Percentiles rank a stretch among this genome's conserved stretches.
These are phyloP conservation scores for Herpetotheres cachinnans DNA, from an alignment of 2,113 vertebrate genomes.

Conservation along the genomic window DNA sequence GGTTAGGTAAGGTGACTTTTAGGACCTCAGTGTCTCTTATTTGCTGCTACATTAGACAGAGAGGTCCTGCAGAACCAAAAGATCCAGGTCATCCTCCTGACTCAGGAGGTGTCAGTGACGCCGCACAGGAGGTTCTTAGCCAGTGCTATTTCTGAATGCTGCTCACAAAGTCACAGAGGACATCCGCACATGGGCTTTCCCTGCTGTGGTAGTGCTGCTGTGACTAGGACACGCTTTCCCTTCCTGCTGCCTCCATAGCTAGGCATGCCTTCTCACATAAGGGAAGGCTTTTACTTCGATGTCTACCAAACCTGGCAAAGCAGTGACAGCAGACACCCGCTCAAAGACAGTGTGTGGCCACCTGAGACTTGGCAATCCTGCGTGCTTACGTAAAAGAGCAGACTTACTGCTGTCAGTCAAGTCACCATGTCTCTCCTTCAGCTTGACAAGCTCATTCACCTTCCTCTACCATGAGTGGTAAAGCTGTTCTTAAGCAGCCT, in stretches of 20 bases:
- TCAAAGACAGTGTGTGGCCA: accelerated
- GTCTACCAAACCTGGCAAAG: not conserved
- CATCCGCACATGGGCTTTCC: not conserved
- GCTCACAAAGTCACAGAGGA: conserved; percentile 37
- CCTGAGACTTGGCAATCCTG: not conserved
- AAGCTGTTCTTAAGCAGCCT: not conserved
- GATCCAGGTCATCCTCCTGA: conserved; percentile 11
- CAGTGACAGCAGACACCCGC: not conserved
- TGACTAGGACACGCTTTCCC: accelerated
- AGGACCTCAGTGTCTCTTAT: not conserved
- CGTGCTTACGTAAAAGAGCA: not conserved
- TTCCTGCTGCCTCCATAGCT: not conserved
- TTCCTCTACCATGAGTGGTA: not conserved
- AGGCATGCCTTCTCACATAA: not conserved
- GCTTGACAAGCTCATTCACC: not conserved
- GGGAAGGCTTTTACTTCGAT: not conserved
- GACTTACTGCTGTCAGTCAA: not conserved
- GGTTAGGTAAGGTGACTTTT: not conserved
- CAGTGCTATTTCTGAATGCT: not conserved
- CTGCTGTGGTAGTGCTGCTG: not conserved
- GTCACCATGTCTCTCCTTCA: not conserved
- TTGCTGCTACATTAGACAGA: not conserved
- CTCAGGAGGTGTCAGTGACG: not conserved
- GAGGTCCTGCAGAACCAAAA: not conserved
- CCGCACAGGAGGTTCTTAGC: not conserved